phyloP scores from a whole-genome alignment of 2,113 vertebrate species.

The Galemys pyrenaicus region DNA sequence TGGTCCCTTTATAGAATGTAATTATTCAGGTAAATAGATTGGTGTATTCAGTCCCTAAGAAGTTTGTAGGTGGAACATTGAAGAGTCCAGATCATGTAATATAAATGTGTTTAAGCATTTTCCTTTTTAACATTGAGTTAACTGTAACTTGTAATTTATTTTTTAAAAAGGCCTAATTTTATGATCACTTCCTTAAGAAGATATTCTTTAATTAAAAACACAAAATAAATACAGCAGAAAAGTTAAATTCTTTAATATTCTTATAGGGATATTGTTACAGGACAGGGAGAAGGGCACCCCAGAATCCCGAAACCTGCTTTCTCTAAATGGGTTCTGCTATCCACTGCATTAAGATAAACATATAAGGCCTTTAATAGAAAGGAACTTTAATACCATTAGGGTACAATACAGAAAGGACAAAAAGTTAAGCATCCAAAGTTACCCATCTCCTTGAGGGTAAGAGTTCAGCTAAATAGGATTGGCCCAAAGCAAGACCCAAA shows the following conservation, averaged over 20 bases:
- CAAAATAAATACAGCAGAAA: constrained; percentile 16
- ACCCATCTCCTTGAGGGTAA: no score
- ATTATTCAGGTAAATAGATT: constrained; percentile 35
- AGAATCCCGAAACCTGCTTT: no score
- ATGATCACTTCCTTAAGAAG: constrained; percentile 22
- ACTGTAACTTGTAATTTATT: constrained; percentile 36
- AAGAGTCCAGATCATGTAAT: constrained; percentile 30
- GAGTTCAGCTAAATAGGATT: no score
- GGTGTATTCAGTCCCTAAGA: background rate
- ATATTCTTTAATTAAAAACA: constrained; percentile 45
- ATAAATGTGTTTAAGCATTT: constrained; percentile 46
- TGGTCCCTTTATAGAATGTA: background rate
- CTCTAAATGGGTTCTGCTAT: no score
- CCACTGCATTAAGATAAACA: no score
- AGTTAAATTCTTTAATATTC: constrained; percentile 46
- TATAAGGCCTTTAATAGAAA: no score
- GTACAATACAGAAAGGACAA: no score
- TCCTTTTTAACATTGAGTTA: constrained; percentile 32
- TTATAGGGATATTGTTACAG: background rate
- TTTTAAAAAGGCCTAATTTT: constrained; percentile 43
- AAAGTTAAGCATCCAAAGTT: no score
- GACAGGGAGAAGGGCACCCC: no score
- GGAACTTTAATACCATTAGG: no score
- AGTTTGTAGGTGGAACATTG: constrained; percentile 32
- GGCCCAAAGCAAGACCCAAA: no score